A percentile compares a stretch with the other conserved stretches of the same genome.
These are phyloP conservation scores for Orthonevra nobilis DNA, from an alignment of 2,888 invertebrate genomes.

Conservation along the genomic window DNA sequence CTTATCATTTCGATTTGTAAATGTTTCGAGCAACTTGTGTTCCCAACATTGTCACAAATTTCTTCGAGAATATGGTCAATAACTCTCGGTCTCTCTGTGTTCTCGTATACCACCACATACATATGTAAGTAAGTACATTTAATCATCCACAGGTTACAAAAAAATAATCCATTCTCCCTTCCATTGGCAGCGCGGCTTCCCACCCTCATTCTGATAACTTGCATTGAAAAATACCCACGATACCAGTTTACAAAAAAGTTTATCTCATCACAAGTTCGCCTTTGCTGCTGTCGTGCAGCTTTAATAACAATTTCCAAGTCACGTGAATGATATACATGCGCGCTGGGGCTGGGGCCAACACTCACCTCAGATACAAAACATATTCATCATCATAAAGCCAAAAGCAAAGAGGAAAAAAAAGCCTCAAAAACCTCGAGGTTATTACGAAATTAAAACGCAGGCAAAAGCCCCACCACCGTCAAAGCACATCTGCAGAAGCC, in stretches of 20 bases:
- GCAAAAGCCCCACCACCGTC: neutral
- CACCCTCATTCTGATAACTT: constrained; percentile 12
- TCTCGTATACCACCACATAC: no score
- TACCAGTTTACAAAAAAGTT: no score
- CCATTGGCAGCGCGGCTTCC: constrained; percentile 40
- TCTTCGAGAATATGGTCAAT: no score
- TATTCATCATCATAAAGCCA: constrained; percentile 43
- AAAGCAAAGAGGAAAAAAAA: neutral
- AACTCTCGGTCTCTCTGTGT: no score
- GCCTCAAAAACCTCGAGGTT: constrained; percentile 42
- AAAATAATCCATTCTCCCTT: no score
- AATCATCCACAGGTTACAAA: no score
- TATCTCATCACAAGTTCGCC: no score
- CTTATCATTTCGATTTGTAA: no score
- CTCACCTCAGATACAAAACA: constrained; percentile 15
- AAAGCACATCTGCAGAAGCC: constrained; percentile 28
- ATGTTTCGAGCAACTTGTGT: no score
- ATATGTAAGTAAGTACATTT: no score
- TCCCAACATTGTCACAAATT: no score
- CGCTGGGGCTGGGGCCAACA: no score
- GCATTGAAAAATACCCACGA: neutral
- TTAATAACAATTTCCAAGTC: constrained; percentile 60
- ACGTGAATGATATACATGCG: constrained; percentile 57
- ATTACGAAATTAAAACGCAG: constrained; percentile 31
- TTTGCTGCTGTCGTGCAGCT: constrained; percentile 48